These are phyloP conservation scores for Anthopleura sola DNA, from an alignment of 64 coral and sea anemone species.

Conservation along the genomic window DNA sequence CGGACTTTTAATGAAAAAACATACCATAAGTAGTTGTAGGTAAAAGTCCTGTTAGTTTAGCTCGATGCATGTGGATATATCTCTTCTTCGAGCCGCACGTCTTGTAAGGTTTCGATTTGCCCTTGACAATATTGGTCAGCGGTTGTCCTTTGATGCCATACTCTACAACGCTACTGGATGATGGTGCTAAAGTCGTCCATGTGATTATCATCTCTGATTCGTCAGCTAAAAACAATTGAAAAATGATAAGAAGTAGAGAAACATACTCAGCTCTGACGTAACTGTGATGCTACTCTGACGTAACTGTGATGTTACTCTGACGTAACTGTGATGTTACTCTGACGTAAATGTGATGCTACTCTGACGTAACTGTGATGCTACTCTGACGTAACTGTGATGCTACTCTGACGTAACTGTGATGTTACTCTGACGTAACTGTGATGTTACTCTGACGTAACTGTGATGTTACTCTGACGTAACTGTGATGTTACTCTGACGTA, in stretches of 20 bases:
- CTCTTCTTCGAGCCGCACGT: conserved; percentile 66
- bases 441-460: no score
- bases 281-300: conserved; percentile 68
- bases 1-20: no score
- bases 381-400: no score
- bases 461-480: no score
- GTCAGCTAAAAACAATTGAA: conserved; percentile 25
- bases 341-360: conserved; percentile 25
- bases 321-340: no score
- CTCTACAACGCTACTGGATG: conserved; percentile 63
- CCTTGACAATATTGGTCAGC: conserved; percentile 26
- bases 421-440: no score
- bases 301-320: no score
- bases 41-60: conserved; percentile 43
- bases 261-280: conserved; percentile 24
- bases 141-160: conserved; percentile 53
- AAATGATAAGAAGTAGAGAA: not conserved
- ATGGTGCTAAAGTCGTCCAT: conserved; percentile 58
- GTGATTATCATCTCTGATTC: conserved; percentile 75
- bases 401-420: no score
- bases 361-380: no score
- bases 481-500: no score
- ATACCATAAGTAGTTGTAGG: conserved; percentile 66
- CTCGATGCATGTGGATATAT: conserved; percentile 60
- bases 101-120: conserved; percentile 40